Evolutionary conservation across 2,888 invertebrate species (phyloP), one percentile per base, ranked within the genome.

Genomic region (Lamproptera curius): DNA sequence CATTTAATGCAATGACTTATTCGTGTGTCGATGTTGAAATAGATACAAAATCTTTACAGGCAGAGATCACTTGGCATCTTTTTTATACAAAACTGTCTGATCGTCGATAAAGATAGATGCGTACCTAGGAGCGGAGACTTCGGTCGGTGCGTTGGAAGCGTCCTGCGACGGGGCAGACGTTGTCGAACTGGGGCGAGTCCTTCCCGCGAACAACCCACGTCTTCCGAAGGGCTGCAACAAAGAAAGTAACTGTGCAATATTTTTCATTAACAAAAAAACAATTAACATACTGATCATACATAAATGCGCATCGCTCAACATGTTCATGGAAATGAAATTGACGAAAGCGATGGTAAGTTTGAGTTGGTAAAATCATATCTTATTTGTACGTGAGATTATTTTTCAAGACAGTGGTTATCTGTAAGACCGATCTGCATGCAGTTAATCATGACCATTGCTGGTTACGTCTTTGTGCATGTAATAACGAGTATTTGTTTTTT

Each of bases 191-290:
- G 75, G 82, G 33, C 87, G 71, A 43, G 83, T 71, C 63, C 86
- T 68, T 35, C 79, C 71, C 40, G 86, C 67, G 67, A 88, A 74
- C 70, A 87, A 47, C 56, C 89, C 67, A 3, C 84, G 78, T 1
- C 86, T 76, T 4, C 85, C 86, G 51, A 82, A 84, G 26, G 77
- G 67, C 79, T 84, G 70, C 26, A 70, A 69, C 64, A 70, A 74
- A 36, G 5, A n/a, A n/a, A n/a, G n/a, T n/a, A n/a, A n/a, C n/a
- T n/a, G n/a, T n/a, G n/a, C n/a, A n/a, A n/a, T n/a, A n/a, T n/a
- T n/a, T n/a, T n/a, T n/a, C n/a, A n/a, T n/a, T n/a, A n/a, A n/a
- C 1, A 13, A 33, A n/a, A 10, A 28, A 28, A 11, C 16, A 14
- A 11, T 23, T 20, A 16, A 23, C 6, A 43, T 13, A 11, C 11